phyloP scores from a whole-genome alignment of 2,888 invertebrate species.

The Mongoloraphidia duomilia region DNA sequence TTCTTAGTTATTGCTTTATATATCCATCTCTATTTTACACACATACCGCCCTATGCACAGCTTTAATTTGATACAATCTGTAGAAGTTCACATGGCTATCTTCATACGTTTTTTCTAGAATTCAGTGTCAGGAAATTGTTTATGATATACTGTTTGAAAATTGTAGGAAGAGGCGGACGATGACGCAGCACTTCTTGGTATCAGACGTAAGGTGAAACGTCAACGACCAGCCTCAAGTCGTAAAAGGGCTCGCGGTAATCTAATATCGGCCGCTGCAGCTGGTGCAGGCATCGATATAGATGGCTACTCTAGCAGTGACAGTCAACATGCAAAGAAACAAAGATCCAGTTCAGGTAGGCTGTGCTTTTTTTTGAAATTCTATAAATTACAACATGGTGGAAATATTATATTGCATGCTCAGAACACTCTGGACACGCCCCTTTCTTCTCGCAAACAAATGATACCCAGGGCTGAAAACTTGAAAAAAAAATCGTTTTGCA shows the following conservation, averaged over 20 bases:
- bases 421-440: too few relatives aligned
- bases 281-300: conserved; percentile 43
- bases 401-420: too few relatives aligned
- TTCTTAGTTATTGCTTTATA: too few relatives aligned
- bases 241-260: conserved; percentile 18
- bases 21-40: too few relatives aligned
- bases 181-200: conserved; percentile 6
- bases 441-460: too few relatives aligned
- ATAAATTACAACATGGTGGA: not conserved
- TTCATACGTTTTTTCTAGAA: too few relatives aligned
- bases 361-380: not conserved
- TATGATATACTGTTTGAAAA: not conserved
- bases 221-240: conserved; percentile 5
- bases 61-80: too few relatives aligned
- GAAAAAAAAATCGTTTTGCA: too few relatives aligned
- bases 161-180: conserved; percentile 4
- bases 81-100: too few relatives aligned
- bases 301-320: conserved; percentile 32
- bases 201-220: conserved; percentile 8
- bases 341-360: conserved; percentile 8
- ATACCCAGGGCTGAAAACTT: too few relatives aligned
- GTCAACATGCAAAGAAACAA: conserved; percentile 11
- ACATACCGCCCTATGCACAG: too few relatives aligned
- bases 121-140: too few relatives aligned
- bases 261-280: conserved; percentile 35